Base-by-base conservation (phyloP, 2,888 invertebrate species). In the Endomychus coccineus region DNA sequence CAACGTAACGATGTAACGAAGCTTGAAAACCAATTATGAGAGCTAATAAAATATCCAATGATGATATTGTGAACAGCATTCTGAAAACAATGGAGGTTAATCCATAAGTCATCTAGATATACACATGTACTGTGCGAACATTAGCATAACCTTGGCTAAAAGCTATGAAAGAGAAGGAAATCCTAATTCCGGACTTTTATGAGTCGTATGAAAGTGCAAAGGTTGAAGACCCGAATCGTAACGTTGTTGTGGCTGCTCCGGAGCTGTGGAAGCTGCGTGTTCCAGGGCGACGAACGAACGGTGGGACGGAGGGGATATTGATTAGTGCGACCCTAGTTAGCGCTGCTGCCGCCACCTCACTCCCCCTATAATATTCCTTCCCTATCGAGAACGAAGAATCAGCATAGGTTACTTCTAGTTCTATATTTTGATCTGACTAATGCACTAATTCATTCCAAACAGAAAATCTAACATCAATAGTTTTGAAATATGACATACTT, bases 301-400 rank as follows among this genome's bases (percentile, higher is more conserved):
- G 49, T 34, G 39, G 39, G 42, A 16, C 40, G 43, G 49, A 55
- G 57, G 58, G 54, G 57, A 54, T 65, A 66, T 66, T 65, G 64
- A 66, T 66, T 66, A 66, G 64, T 58, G 59, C 60, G 60, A 64
- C 66, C 64, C 66, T 66, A 66, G 63, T 66, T 65, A 65, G 62
- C 64, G 59, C 63, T 46, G 39, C 43, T 21, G 37, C 47, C 48
- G 47, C 47, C 49, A 52, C 48, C 45, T 40, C 40, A 23, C 31
- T 25, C 9, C 13, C 28, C 21, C 11, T 21, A 27, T 27, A 29
- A 36, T 30, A 36, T 30, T n/a, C n/a, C n/a, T n/a, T n/a, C n/a
- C n/a, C n/a, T n/a, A n/a, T n/a, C n/a, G n/a, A n/a, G n/a, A n/a
- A n/a, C n/a, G n/a, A n/a, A n/a, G n/a, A n/a, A n/a, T n/a, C n/a